Percentiles rank a stretch among this genome's conserved stretches.
Conservation (phyloP, 2,113 vertebrate species). For the Vombatus ursinus region DNA sequence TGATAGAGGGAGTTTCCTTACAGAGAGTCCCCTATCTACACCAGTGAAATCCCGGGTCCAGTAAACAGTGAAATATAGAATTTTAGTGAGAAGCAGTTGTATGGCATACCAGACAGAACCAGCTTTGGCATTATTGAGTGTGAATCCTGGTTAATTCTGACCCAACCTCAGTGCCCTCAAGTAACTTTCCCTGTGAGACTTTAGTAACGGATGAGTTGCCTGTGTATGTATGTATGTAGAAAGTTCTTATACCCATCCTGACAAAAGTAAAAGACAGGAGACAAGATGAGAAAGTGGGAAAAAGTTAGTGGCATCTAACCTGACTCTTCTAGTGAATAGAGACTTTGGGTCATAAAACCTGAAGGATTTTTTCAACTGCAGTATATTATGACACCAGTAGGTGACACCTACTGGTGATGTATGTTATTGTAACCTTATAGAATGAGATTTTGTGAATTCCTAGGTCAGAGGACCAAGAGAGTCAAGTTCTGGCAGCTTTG, state of each 20-base stretch:
- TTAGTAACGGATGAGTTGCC: background rate
- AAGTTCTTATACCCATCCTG: background rate
- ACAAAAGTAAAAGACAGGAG: constrained; percentile 23
- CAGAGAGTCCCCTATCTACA: background rate
- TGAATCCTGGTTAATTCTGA: background rate
- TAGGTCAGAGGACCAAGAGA: constrained; percentile 43
- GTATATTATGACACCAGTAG: constrained; percentile 16
- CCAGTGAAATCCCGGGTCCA: background rate
- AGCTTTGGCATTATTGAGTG: background rate
- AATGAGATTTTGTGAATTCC: constrained; percentile 32
- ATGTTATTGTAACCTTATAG: constrained; percentile 34
- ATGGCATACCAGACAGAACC: background rate
- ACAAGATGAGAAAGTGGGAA: constrained; percentile 14
- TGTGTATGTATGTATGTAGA: background rate
- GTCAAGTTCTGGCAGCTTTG: constrained; percentile 13
- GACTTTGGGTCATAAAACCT: background rate
- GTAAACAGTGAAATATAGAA: background rate
- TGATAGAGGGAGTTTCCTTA: background rate
- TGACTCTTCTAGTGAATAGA: constrained; percentile 12
- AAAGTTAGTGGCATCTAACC: constrained; percentile 29
- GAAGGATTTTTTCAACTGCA: constrained; percentile 19
- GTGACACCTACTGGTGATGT: constrained; percentile 48
- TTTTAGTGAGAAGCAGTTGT: background rate
- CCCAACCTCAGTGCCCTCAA: background rate
- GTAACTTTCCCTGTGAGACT: background rate